Evolutionary conservation across 2,888 invertebrate species (phyloP).

Genomic region (Chrysolina oricalcia): DNA sequence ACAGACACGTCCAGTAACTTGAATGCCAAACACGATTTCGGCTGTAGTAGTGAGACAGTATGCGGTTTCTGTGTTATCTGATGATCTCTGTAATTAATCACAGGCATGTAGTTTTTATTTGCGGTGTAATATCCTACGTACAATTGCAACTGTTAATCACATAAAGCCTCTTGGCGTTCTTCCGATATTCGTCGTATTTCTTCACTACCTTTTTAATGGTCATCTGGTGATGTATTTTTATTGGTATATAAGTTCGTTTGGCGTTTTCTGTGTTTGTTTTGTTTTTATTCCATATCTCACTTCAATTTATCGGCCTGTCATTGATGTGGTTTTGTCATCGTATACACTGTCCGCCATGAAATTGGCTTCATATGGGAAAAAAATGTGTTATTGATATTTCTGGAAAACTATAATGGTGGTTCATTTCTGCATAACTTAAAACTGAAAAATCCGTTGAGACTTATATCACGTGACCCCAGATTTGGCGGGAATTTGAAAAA

Average conservation of each 20-base stretch:
- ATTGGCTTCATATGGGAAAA: too few relatives aligned
- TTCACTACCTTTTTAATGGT: neutral
- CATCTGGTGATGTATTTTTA: neutral
- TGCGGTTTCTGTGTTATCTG: slow-evolving; percentile 23
- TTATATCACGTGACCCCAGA: too few relatives aligned
- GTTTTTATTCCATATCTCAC: neutral
- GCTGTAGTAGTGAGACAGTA: slow-evolving; percentile 22
- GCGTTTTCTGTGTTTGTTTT: neutral
- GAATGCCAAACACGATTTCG: slow-evolving; percentile 25
- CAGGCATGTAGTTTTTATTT: slow-evolving; percentile 33
- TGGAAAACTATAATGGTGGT: too few relatives aligned
- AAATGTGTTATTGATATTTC: too few relatives aligned
- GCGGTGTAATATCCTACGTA: neutral
- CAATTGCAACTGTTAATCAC: slow-evolving; percentile 26
- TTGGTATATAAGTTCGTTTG: neutral
- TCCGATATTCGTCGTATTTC: neutral
- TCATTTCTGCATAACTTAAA: too few relatives aligned
- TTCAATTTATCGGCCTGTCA: neutral
- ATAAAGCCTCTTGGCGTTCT: neutral
- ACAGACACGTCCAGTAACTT: neutral
- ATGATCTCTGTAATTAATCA: slow-evolving; percentile 28
- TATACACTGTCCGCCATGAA: too few relatives aligned
- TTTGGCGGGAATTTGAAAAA: too few relatives aligned
- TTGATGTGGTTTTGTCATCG: neutral
- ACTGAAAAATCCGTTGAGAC: too few relatives aligned